Percentiles rank a stretch among this genome's conserved stretches.
phyloP scores from a whole-genome alignment of 2,888 invertebrate species.

The Nomada goodeniana region DNA sequence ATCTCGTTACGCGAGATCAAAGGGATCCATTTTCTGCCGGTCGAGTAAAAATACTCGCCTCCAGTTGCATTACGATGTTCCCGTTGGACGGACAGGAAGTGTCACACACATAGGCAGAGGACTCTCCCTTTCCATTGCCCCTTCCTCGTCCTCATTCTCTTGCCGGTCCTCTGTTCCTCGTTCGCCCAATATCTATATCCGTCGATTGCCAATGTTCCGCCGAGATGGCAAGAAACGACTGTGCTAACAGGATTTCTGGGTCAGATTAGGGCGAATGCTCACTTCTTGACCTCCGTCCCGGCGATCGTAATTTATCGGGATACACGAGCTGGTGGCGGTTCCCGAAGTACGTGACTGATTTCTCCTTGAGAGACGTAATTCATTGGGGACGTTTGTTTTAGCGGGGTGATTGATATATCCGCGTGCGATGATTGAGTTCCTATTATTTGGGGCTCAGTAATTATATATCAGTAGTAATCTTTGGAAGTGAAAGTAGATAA shows the following conservation, averaged over 20 bases:
- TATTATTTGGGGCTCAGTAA: no score
- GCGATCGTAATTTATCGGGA: slow-evolving; percentile 71
- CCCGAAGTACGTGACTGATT: slow-evolving; percentile 20
- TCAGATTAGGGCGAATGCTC: slow-evolving; percentile 79
- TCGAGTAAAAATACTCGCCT: slow-evolving; percentile 46
- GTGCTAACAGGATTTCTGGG: slow-evolving; percentile 71
- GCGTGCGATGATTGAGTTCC: no score
- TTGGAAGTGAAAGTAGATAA: no score
- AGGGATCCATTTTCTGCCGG: slow-evolving; percentile 55
- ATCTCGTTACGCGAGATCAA: slow-evolving; percentile 61
- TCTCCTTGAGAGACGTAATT: not conserved
- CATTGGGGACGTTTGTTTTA: not conserved
- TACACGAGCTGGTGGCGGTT: slow-evolving; percentile 24
- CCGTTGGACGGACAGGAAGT: not conserved
- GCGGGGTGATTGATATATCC: no score
- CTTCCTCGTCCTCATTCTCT: not conserved
- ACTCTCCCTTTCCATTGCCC: not conserved
- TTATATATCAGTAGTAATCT: no score
- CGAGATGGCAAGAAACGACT: slow-evolving; percentile 60
- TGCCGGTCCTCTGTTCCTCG: not conserved
- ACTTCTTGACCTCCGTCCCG: slow-evolving; percentile 79
- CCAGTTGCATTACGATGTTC: slow-evolving; percentile 10
- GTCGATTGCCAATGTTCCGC: slow-evolving; percentile 78
- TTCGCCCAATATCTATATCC: slow-evolving; percentile 57
- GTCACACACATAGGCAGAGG: not conserved